These are phyloP conservation scores for Abscondita cerata DNA, from an alignment of 2,888 invertebrate species.

Conservation along the genomic window DNA sequence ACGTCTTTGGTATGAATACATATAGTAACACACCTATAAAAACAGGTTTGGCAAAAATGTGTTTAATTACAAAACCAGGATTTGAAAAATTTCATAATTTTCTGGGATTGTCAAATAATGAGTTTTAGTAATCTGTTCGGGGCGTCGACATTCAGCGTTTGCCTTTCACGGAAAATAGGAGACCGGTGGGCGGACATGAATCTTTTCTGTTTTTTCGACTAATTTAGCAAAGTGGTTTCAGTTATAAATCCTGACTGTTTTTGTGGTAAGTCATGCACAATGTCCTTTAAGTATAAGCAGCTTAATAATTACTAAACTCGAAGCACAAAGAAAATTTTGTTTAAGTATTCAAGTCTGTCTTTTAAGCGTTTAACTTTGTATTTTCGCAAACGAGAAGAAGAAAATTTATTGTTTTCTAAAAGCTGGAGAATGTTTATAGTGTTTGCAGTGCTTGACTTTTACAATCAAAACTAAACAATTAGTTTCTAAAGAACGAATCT, in stretches of 20 bases:
- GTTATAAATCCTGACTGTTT: conserved; percentile 30
- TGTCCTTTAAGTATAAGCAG: conserved; percentile 11
- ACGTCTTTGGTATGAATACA: too few relatives aligned
- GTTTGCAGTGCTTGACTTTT: too few relatives aligned
- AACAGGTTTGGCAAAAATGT: not conserved
- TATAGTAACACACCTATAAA: too few relatives aligned
- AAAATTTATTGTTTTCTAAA: too few relatives aligned
- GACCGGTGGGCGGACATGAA: conserved; percentile 25
- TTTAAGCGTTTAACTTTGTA: too few relatives aligned
- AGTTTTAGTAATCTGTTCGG: conserved; percentile 26
- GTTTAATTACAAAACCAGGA: conserved; percentile 13
- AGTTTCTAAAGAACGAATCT: too few relatives aligned
- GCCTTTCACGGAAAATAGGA: conserved; percentile 27
- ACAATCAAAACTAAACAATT: too few relatives aligned
- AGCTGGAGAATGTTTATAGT: too few relatives aligned
- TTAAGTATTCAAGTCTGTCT: not conserved
- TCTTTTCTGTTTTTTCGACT: conserved; percentile 30
- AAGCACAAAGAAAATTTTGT: not conserved
- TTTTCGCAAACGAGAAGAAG: too few relatives aligned
- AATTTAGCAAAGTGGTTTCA: conserved; percentile 31
- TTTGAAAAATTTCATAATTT: conserved; percentile 24
- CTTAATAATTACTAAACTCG: conserved; percentile 7
- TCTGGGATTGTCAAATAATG: conserved; percentile 24
- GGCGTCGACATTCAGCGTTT: conserved; percentile 27
- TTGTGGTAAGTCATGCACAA: conserved; percentile 23